phyloP scores from a whole-genome alignment of 2,888 invertebrate genomes.

The Acholoe squamosa region DNA sequence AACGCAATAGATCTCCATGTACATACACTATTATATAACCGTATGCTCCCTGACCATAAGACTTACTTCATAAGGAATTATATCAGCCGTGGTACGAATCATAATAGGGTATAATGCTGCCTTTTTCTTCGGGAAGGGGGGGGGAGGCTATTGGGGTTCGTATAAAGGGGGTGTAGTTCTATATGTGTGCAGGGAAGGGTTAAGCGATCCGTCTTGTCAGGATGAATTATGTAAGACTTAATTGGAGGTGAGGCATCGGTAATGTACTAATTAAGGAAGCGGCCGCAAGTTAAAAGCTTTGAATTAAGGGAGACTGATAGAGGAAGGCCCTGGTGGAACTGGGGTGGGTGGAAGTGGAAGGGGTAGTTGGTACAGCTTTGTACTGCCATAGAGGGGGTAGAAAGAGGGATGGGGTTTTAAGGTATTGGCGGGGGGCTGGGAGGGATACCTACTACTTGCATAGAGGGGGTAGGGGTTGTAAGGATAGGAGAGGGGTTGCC shows the following conservation, averaged over 20 bases:
- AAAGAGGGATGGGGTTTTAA: too few species aligned
- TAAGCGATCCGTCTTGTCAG: constrained; percentile 44
- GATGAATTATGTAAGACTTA: constrained; percentile 61
- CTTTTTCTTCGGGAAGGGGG: too few species aligned
- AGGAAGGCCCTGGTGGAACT: neutral
- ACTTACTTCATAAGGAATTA: too few species aligned
- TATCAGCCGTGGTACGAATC: too few species aligned
- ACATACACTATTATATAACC: too few species aligned
- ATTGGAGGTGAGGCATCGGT: constrained; percentile 60
- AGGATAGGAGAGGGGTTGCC: neutral
- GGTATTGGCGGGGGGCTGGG: constrained; percentile 18
- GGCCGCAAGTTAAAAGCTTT: constrained; percentile 59
- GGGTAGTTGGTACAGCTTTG: neutral
- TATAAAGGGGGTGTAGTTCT: neutral
- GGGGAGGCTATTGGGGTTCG: neutral
- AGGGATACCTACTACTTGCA: neutral
- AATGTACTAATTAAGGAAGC: constrained; percentile 60
- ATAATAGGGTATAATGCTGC: too few species aligned
- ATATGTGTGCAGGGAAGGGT: constrained; percentile 44
- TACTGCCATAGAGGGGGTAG: neutral
- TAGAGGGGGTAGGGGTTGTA: neutral
- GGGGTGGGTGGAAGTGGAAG: neutral
- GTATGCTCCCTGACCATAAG: too few species aligned
- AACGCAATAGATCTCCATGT: neutral
- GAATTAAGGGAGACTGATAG: constrained; percentile 60